These are phyloP conservation scores for Frankliniella fusca DNA, from an alignment of 2,888 invertebrate species.

Conservation along the genomic window DNA sequence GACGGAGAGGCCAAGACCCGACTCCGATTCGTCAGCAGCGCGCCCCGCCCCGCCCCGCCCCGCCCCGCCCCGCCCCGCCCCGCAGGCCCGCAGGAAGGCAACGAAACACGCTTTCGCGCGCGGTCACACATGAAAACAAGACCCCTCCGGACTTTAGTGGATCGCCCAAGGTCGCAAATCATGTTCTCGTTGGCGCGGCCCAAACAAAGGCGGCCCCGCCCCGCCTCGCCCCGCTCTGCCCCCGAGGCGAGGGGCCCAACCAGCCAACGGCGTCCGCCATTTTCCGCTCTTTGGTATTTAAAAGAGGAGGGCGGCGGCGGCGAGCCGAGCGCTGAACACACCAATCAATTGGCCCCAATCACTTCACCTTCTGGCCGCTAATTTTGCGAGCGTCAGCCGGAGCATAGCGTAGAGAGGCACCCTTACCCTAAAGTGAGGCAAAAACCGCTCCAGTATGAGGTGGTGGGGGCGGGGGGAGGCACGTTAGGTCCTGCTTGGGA, in stretches of 20 bases:
- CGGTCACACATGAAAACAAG: slow-evolving; percentile 24
- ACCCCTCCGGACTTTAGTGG: not conserved
- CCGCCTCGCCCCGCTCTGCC: not conserved
- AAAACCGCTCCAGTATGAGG: not conserved
- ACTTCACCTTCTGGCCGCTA: not conserved
- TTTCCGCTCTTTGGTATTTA: slow-evolving; percentile 25
- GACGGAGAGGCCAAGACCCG: slow-evolving; percentile 19
- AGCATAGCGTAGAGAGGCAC: not conserved
- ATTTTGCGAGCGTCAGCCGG: not conserved
- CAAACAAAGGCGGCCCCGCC: slow-evolving; percentile 15
- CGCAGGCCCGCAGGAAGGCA: not conserved
- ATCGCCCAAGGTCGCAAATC: slow-evolving; percentile 21
- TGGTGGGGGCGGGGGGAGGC: too few species aligned
- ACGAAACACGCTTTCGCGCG: slow-evolving; percentile 24
- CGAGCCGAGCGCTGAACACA: not conserved
- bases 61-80: not conserved
- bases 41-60: not conserved
- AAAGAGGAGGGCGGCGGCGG: slow-evolving; percentile 28
- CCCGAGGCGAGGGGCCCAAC: not conserved
- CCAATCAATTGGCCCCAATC: not conserved
- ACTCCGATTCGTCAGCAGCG: not conserved
- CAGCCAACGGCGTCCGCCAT: not conserved
- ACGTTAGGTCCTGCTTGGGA: too few species aligned
- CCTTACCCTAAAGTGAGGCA: not conserved
- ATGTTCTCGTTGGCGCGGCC: slow-evolving; percentile 24